Evolutionary conservation across 37 sponge, comb jelly and placozoan species (phyloP), one percentile per base, ranked within the genome.

Genomic region (Cladorhizidae sp.): DNA sequence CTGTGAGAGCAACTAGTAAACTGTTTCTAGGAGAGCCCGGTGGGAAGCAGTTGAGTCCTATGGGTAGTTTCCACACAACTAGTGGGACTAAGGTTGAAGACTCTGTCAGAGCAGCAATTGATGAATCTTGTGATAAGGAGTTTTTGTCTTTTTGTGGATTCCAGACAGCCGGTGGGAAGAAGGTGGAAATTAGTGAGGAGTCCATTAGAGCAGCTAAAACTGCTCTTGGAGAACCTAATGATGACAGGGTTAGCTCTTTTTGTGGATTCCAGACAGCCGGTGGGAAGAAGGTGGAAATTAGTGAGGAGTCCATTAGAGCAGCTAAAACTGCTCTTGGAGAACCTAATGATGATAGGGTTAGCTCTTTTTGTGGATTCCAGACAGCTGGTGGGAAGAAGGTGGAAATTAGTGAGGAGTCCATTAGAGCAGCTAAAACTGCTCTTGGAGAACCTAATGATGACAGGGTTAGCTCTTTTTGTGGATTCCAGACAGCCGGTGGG

Each of bases 361-460:
- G 28, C 62, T 61, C 62, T 7, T 88, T 76, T 32, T 67, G 81
- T 67, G 86, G 85, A 14, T 39, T 90, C n/a, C 72, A 67, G n/a
- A 90, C 91, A 40, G 86, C 86, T 28, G 68, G 85, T 72, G 91
- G 86, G 31, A 85, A 64, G 75, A 38, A 74, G 22, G 86, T 90
- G 42, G 28, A 37, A 7, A 43, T 85, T 2, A 72, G 69, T 9
- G 65, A 67, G 11, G 76, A 56, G 1, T 67, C 86, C 0, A 38
- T 80, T 21, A 39, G 51, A 33, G 83, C 83, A 42, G 83, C 54
- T 2, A 80, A 42, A 43, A 25, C 6, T 54, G 33, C 52, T 18
- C n/a, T 72, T 14, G 38, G 64, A 11, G n/a, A n/a, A n/a, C n/a
- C n/a, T n/a, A 59, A 11, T 26, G 45, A 31, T 45, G 39, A 62